phyloP scores from a whole-genome alignment of 2,888 invertebrate species.

The Epicampocera succincta region DNA sequence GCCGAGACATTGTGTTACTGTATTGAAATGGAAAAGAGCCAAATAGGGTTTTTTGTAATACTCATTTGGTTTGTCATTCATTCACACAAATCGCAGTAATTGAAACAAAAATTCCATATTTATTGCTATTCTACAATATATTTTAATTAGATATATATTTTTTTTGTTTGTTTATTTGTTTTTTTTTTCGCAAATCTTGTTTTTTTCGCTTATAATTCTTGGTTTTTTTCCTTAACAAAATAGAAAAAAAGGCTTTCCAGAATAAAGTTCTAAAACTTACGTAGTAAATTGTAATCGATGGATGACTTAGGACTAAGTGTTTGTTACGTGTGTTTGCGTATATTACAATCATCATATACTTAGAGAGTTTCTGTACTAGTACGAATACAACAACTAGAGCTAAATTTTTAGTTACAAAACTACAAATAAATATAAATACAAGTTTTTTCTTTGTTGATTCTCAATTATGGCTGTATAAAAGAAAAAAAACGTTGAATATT shows the following conservation, averaged over 20 bases:
- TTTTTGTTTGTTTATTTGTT: too few relatives aligned
- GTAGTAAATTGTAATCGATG: not conserved
- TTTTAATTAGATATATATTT: slow-evolving; percentile 43
- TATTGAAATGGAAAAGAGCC: too few relatives aligned
- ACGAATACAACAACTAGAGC: slow-evolving; percentile 37
- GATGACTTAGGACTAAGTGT: slow-evolving; percentile 47
- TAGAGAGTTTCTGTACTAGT: not conserved
- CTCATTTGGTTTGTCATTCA: not conserved
- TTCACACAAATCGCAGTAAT: slow-evolving; percentile 7
- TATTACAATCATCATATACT: not conserved
- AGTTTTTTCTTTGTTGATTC: not conserved
- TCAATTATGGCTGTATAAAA: slow-evolving; percentile 43
- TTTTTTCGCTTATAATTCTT: not conserved
- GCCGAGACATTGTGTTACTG: too few relatives aligned
- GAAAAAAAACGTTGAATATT: slow-evolving; percentile 22
- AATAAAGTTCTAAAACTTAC: slow-evolving; percentile 20
- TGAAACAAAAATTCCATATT: slow-evolving; percentile 43
- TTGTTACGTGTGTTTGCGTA: slow-evolving; percentile 15
- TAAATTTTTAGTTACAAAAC: slow-evolving; percentile 40
- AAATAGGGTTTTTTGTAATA: not conserved
- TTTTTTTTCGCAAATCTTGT: slow-evolving; percentile 13
- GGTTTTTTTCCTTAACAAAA: not conserved
- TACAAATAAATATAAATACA: slow-evolving; percentile 62
- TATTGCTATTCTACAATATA: slow-evolving; percentile 44
- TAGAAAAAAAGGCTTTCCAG: slow-evolving; percentile 13